These are phyloP conservation scores for Amphipoea lucens DNA, from an alignment of 2,888 invertebrate genomes.

Conservation along the genomic window DNA sequence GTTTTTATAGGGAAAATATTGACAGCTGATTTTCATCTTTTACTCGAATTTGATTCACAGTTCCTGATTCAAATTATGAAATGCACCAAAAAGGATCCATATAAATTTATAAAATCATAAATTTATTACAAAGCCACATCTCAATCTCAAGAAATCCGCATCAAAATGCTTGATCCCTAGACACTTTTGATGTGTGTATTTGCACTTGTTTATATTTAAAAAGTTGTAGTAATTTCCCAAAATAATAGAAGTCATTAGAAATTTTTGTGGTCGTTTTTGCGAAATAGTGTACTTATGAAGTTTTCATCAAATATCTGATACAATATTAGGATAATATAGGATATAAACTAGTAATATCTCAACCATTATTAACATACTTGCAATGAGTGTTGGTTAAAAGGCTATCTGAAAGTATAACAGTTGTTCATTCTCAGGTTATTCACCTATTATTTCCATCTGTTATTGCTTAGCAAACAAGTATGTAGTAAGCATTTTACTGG, in stretches of 20 bases:
- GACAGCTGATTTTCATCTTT: no score
- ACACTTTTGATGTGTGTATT: no score
- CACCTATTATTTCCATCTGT: background rate
- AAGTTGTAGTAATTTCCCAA: background rate
- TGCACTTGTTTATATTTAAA: background rate
- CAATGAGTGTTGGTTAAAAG: constrained; percentile 1
- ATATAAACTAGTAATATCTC: background rate
- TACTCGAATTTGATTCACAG: no score
- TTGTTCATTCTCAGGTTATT: constrained; percentile 20
- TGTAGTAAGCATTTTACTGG: background rate
- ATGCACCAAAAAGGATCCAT: no score
- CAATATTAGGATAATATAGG: background rate
- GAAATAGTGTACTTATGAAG: background rate
- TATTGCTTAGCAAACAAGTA: background rate
- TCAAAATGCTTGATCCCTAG: no score
- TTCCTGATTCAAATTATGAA: no score
- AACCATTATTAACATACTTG: background rate
- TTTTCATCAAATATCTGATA: background rate
- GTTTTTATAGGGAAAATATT: no score
- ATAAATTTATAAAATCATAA: no score
- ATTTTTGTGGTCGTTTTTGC: background rate
- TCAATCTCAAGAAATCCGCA: no score
- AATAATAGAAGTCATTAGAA: background rate
- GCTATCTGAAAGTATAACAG: background rate
- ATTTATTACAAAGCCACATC: no score